Base-by-base conservation (phyloP, 2,797 vertebrate genomes). In the Pitangus sulphuratus region DNA sequence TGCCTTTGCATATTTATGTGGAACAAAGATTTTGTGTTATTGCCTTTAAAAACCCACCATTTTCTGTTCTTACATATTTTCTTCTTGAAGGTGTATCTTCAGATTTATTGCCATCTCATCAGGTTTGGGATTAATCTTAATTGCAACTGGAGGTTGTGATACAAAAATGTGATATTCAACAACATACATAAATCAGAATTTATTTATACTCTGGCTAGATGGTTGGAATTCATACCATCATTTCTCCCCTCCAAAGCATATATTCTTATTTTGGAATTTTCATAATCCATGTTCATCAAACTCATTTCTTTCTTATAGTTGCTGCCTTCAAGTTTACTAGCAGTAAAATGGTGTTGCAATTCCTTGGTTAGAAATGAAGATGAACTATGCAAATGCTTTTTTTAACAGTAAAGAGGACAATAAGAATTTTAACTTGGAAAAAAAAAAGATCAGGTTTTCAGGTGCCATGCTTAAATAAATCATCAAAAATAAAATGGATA, bases 401-500 rank as follows among this genome's bases (percentile, higher is more conserved):
- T 89, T 87, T 56, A 79, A 42, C 31, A 80, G 8, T 16, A 56
- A 45, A n/a, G 18, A 66, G 30, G 17, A 37, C n/a, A 87, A 57
- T 60, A 86, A 62, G 58, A 81, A 54, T 39, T 88, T 84, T 66
- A 40, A 37, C 8, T 54, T n/a, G 5, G 7, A 6, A 20, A 76
- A 42, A 79, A 79, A n/a, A 69, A 57, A 24, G 1, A 72, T 21
- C 10, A 44, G 1, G 1, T 71, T 94, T 93, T 87, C 21, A 77
- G 24, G 9, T 91, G 28, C 3, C 1, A 1, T 33, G 8, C 25
- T 89, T 95, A 81, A 94, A 95, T 95, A 95, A 97, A 91, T 77
- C 39, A 96, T 93, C 82, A 95, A 93, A 93, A 90, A 62, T 71
- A 80, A 65, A 87, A 66, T 57, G 14, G 33, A 90, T 39, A 33